A percentile compares a stretch with the other conserved stretches of the same genome.
Evolutionary conservation across 2,888 invertebrate genomes (phyloP).

Genomic region (Pterostichus niger): DNA sequence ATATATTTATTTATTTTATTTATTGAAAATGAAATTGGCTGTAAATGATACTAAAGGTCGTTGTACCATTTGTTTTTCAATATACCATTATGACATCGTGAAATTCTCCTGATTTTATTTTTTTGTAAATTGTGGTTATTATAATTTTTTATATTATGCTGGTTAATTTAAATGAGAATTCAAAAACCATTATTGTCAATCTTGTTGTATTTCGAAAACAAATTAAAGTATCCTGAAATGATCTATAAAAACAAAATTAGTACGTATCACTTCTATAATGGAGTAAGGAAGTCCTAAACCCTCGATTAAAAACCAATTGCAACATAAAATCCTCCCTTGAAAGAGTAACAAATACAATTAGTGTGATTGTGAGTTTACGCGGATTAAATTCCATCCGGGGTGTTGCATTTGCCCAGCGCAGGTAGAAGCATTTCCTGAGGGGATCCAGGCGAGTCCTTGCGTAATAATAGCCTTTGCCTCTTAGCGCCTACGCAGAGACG

Average conservation of each 20-base stretch:
- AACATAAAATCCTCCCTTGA: neutral
- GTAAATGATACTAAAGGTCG: too few relatives aligned
- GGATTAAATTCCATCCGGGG: conserved; percentile 39
- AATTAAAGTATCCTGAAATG: neutral
- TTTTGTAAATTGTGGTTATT: too few relatives aligned
- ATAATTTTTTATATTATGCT: too few relatives aligned
- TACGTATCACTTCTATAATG: conserved; percentile 15
- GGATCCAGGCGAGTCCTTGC: neutral
- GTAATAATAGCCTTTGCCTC: conserved; percentile 14
- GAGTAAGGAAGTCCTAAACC: neutral
- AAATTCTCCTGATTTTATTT: too few relatives aligned
- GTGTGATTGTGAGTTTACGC: conserved; percentile 31
- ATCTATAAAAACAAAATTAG: neutral
- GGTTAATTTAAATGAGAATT: too few relatives aligned
- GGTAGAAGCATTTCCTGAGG: conserved; percentile 11
- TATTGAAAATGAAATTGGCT: too few relatives aligned
- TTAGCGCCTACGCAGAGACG: neutral
- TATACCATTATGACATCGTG: too few relatives aligned
- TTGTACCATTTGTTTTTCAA: too few relatives aligned
- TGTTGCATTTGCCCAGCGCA: neutral
- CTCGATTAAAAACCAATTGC: conserved; percentile 38
- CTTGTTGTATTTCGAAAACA: neutral
- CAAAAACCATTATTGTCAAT: neutral
- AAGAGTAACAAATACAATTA: conserved; percentile 43
- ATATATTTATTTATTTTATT: too few relatives aligned